A percentile compares a stretch with the other conserved stretches of the same genome.
Conservation (phyloP, 1,140 invertebrate genomes). For the Heliconius congener region DNA sequence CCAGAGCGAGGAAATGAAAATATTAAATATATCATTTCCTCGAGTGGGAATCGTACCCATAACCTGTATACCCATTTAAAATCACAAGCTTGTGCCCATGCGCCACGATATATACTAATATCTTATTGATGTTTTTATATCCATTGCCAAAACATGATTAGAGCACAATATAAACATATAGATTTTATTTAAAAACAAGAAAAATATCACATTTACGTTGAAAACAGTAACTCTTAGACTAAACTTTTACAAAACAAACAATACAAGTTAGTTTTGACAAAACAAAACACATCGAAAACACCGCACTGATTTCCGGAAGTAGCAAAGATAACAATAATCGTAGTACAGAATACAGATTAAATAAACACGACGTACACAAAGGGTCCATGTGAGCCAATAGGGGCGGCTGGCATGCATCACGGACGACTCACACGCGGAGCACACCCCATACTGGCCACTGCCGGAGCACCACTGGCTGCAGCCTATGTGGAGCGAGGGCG, state of each 20-base stretch:
- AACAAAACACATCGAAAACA: slow-evolving; percentile 28
- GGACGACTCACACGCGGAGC: slow-evolving; percentile 39
- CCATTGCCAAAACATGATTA: neutral
- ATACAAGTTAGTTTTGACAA: slow-evolving; percentile 4
- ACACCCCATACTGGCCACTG: slow-evolving; percentile 57
- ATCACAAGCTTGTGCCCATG: too few relatives aligned
- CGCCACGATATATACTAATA: neutral
- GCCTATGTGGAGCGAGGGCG: slow-evolving; percentile 76
- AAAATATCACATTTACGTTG: neutral
- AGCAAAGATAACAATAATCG: slow-evolving; percentile 24
- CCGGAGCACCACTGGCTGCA: slow-evolving; percentile 58
- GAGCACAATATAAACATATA: neutral
- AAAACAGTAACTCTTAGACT: neutral
- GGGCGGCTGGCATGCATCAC: slow-evolving; percentile 56
- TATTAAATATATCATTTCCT: too few relatives aligned
- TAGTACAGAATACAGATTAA: slow-evolving; percentile 47
- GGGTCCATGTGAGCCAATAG: slow-evolving; percentile 66
- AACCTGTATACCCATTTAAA: too few relatives aligned
- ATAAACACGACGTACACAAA: slow-evolving; percentile 65
- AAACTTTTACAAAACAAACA: slow-evolving; percentile 25
- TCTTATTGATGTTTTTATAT: neutral
- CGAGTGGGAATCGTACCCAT: too few relatives aligned
- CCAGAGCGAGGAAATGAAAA: too few relatives aligned
- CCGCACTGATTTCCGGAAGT: slow-evolving; percentile 14
- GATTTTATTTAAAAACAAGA: neutral